Percentiles rank a stretch among this genome's conserved stretches.
Evolutionary conservation across 1,140 invertebrate genomes (phyloP).

Genomic region (Drosophila tani): DNA sequence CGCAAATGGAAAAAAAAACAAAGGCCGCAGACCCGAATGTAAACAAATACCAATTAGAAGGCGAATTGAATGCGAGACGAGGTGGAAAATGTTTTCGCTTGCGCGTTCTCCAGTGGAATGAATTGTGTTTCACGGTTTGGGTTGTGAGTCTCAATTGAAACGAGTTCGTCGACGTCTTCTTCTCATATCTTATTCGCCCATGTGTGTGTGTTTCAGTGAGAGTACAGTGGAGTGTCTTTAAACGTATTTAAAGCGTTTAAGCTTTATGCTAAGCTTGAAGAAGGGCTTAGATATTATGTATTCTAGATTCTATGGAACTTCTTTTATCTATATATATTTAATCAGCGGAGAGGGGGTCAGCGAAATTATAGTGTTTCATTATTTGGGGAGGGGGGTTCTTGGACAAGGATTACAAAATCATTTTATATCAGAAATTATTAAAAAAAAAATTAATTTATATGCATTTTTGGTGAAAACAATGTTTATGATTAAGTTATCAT

Average conservation of each 20-base stretch:
- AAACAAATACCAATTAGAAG: slow-evolving; percentile 55
- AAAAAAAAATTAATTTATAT: too few species aligned
- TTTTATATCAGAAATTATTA: too few species aligned
- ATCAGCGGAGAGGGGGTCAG: too few species aligned
- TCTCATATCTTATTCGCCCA: slow-evolving; percentile 55
- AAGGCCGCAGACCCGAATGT: slow-evolving; percentile 27
- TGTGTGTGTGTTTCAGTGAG: slow-evolving; percentile 4
- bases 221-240: slow-evolving; percentile 13
- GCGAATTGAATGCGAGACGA: slow-evolving; percentile 38
- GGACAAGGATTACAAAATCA: too few species aligned
- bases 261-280: too few species aligned
- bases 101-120: slow-evolving; percentile 63
- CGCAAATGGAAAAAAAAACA: slow-evolving; percentile 16
- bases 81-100: slow-evolving; percentile 54
- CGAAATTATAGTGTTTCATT: too few species aligned
- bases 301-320: neutral
- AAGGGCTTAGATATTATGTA: neutral
- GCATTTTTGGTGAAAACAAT: too few species aligned
- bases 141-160: slow-evolving; percentile 70
- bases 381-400: too few species aligned
- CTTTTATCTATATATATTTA: too few species aligned
- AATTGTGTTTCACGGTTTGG: slow-evolving; percentile 64
- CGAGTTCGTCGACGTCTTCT: slow-evolving; percentile 75
- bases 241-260: neutral
- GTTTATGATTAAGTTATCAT: too few species aligned